These are phyloP conservation scores for Aricia agestis DNA, from an alignment of 1,140 invertebrate species.

Conservation along the genomic window DNA sequence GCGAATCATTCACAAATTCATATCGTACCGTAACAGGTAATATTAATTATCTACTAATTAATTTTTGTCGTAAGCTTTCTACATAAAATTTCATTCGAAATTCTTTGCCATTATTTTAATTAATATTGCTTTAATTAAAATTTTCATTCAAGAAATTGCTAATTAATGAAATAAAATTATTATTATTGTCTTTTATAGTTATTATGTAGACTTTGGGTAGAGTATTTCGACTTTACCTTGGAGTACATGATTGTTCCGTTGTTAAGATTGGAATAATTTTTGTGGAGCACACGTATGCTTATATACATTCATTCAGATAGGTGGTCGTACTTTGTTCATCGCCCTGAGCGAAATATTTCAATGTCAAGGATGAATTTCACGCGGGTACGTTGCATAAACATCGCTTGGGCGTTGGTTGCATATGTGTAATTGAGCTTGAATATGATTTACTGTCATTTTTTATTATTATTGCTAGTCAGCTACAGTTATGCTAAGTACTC, in stretches of 20 bases:
- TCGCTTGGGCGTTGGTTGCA: not conserved
- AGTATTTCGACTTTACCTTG: slow-evolving; percentile 40
- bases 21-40: not conserved
- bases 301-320: slow-evolving; percentile 39
- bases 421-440: not conserved
- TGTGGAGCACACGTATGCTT: slow-evolving; percentile 46
- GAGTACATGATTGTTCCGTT: slow-evolving; percentile 55
- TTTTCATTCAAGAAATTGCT: too few species aligned
- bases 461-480: too few species aligned
- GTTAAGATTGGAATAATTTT: slow-evolving; percentile 54
- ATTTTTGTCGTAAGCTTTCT: not conserved
- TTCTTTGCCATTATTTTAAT: too few species aligned
- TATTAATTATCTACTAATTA: not conserved
- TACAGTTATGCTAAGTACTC: too few species aligned
- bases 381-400: not conserved
- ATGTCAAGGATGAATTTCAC: slow-evolving; percentile 1
- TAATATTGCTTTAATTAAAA: too few species aligned
- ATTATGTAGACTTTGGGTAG: too few species aligned
- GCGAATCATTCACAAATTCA: not conserved
- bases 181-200: too few species aligned
- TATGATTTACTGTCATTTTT: not conserved
- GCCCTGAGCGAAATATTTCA: not conserved
- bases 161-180: too few species aligned
- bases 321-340: not conserved
- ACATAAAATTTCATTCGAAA: not conserved